Conservation (phyloP, 2,888 invertebrate species). For the Molorchus minor region DNA sequence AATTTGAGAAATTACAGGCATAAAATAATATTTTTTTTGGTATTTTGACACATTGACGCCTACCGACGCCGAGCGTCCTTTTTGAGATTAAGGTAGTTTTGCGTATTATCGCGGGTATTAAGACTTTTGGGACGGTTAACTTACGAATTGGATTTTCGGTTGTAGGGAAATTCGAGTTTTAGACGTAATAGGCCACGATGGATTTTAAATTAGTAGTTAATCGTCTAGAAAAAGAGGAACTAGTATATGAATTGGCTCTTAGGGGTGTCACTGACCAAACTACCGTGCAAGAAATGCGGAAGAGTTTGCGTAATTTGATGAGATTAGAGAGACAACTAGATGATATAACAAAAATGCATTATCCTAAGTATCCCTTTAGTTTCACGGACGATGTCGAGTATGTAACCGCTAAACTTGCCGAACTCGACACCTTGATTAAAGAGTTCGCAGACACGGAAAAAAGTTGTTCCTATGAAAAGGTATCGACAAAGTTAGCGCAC, state of each 20-base stretch:
- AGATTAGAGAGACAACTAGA: constrained; percentile 8
- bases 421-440: constrained; percentile 2
- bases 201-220: constrained; percentile 13
- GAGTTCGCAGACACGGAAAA: not conserved
- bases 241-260: constrained; percentile 13
- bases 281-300: constrained; percentile 14
- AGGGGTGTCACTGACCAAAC: constrained; percentile 12
- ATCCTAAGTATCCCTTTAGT: constrained; percentile 21
- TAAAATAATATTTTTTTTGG: not conserved
- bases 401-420: constrained; percentile 1
- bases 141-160: not conserved
- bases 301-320: constrained; percentile 11
- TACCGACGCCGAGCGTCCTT: not conserved
- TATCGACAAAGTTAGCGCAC: constrained; percentile 18
- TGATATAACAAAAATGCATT: not conserved
- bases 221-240: constrained; percentile 13
- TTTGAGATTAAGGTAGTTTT: not conserved
- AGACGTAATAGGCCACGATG: not conserved
- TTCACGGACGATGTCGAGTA: constrained; percentile 6
- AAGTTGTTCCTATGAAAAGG: constrained; percentile 4
- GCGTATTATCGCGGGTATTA: not conserved
- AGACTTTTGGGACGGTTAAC: not conserved
- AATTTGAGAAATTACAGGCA: not conserved
- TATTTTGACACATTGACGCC: not conserved
- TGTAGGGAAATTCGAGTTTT: not conserved